Conservation (phyloP, 2,113 vertebrate species). For the Psophia crepitans region DNA sequence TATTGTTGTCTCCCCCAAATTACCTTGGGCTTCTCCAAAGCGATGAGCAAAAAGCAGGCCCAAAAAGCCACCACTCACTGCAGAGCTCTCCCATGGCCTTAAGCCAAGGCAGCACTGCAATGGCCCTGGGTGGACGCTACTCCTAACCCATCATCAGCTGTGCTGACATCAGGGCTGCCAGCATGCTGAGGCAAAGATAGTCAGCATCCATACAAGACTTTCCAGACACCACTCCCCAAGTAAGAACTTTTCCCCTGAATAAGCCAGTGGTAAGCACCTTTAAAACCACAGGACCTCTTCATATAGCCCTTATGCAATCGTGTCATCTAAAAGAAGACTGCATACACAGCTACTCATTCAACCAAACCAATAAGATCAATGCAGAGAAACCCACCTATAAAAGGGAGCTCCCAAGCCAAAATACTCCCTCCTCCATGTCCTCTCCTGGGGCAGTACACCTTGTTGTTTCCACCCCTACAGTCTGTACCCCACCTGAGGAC, state of each 20-base stretch:
- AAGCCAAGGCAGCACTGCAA: background rate
- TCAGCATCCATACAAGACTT: background rate
- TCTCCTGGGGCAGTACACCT: background rate
- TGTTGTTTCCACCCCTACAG: background rate
- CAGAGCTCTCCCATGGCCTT: background rate
- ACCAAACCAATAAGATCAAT: fast-evolving
- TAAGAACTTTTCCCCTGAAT: background rate
- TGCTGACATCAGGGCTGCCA: background rate
- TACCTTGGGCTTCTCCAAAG: background rate
- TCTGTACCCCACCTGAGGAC: background rate
- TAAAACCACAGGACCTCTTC: background rate
- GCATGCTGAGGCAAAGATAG: background rate
- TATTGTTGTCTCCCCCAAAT: background rate
- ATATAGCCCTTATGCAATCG: background rate
- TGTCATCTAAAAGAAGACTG: background rate
- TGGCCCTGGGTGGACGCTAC: background rate
- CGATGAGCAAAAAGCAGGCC: background rate
- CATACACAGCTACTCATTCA: background rate
- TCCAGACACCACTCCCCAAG: background rate
- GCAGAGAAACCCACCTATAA: background rate
- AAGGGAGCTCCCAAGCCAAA: background rate
- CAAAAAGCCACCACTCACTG: background rate
- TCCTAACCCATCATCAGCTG: background rate
- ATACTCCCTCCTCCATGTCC: fast-evolving
- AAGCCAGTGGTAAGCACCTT: background rate